phyloP scores from a whole-genome alignment of 1,140 invertebrate genomes.

The Neodiprion virginianus region DNA sequence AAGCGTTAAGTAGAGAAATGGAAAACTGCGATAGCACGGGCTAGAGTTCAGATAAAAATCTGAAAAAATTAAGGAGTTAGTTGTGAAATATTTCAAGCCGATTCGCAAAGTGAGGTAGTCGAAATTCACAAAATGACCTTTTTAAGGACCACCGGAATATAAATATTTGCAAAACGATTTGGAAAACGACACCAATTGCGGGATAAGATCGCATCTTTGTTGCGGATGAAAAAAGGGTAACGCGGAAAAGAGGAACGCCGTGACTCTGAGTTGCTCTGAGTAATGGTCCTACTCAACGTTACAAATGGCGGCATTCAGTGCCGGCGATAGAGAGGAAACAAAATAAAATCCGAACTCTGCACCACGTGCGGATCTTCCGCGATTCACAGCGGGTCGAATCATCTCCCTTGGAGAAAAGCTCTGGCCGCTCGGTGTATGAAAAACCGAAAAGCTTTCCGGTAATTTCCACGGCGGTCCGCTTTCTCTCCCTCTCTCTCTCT shows the following conservation, averaged over 20 bases:
- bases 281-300: constrained; percentile 46
- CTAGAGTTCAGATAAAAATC: no score
- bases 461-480: not conserved
- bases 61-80: no score
- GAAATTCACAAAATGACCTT: not conserved
- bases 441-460: not conserved
- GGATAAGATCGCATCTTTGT: constrained; percentile 9
- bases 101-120: not conserved
- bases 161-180: not conserved
- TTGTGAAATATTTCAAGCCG: no score
- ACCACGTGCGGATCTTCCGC: not conserved
- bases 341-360: constrained; percentile 30
- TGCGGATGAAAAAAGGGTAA: not conserved
- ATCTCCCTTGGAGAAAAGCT: not conserved
- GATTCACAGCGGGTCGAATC: not conserved
- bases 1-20: no score
- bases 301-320: constrained; percentile 44
- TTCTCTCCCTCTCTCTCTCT: no score
- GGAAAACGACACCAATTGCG: not conserved
- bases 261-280: constrained; percentile 31
- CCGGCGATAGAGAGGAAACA: constrained; percentile 40
- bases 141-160: not conserved
- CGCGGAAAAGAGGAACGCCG: not conserved
- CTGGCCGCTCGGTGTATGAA: not conserved
- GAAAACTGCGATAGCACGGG: no score